Base-by-base conservation (phyloP, 2,113 vertebrate genomes). In the Pachyramphus minor region DNA sequence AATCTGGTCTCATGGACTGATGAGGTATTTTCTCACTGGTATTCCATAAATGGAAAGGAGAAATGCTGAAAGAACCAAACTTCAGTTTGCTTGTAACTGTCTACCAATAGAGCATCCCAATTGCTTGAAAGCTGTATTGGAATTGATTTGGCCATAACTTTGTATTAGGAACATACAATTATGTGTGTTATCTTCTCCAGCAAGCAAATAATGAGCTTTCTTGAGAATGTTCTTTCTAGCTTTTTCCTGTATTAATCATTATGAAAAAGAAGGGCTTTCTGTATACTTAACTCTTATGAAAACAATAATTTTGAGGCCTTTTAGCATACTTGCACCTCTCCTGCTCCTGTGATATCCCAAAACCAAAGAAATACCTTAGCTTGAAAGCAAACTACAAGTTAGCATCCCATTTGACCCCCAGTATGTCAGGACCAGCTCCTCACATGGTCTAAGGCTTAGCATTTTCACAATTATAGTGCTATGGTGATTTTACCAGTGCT, bases 211-310 rank as follows among this genome's bases (percentile, higher is more conserved):
- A 74, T 20, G 9, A 72, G 28, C 4, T 53, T 62, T 73, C 35
- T 16, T 16, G 23, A 74, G 18, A 91, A 89, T 33, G 35, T 9
- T 96, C 68, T 95, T 96, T 91, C 71, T 44, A 97, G 78, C 62
- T 89, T 88, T 85, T 76, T 86, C 89, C 77, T 41, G 39, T 63
- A 60, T 88, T 93, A 87, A 91, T 92, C 87, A 84, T 49, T 80
- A 53, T 35, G 23, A 90, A 81, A 87, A 85, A 81, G 4, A 83
- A 85, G 22, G 39, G 8, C 4, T 55, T 73, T 83, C 59, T 81
- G 15, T 35, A 50, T 24, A 63, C 42, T 49, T 62, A 86, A 50
- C 14, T 85, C 27, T 22, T 22, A 66, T 1, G 37, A 60, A 73
- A 91, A 27, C 4, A 84, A 11, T 3, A 1, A 33, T 33, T 59